These are phyloP conservation scores for Caenorhabditis sp. DNA, from an alignment of 2,888 invertebrate species.

Conservation along the genomic window DNA sequence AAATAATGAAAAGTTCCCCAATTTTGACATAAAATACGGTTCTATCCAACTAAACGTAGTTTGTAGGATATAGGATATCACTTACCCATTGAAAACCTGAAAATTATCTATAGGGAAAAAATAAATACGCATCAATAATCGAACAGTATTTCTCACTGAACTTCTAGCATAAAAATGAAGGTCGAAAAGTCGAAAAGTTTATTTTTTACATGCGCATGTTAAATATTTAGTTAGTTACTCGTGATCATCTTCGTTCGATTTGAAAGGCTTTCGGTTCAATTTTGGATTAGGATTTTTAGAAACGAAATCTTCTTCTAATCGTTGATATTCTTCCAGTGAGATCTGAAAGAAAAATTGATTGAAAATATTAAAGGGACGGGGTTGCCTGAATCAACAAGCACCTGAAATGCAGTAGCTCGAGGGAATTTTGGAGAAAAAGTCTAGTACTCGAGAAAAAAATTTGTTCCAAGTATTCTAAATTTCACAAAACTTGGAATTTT, in stretches of 20 bases:
- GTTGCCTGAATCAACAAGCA: no score
- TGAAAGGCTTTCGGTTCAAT: conserved; percentile 14
- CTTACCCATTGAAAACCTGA: not conserved
- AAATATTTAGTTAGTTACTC: conserved; percentile 15
- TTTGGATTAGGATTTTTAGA: conserved; percentile 28
- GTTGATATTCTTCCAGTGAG: conserved; percentile 61
- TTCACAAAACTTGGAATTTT: no score
- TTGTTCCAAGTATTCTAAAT: no score
- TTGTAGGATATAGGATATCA: not conserved
- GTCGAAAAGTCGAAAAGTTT: conserved; percentile 12
- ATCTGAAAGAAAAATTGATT: conserved; percentile 46
- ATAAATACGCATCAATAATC: not conserved
- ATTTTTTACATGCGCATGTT: conserved; percentile 7
- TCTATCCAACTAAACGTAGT: no score
- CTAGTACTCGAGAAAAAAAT: no score
- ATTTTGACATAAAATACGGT: conserved; percentile 2
- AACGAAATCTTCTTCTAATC: conserved; percentile 55
- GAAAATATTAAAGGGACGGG: no score
- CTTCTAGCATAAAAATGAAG: conserved; percentile 1
- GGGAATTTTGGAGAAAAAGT: no score
- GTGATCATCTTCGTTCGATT: conserved; percentile 19
- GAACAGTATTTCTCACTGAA: not conserved
- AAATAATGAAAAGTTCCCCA: not conserved
- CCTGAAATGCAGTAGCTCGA: no score
- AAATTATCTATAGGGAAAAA: not conserved